Evolutionary conservation across 2,113 vertebrate genomes (phyloP).

Genomic region (Eurypyga helias): DNA sequence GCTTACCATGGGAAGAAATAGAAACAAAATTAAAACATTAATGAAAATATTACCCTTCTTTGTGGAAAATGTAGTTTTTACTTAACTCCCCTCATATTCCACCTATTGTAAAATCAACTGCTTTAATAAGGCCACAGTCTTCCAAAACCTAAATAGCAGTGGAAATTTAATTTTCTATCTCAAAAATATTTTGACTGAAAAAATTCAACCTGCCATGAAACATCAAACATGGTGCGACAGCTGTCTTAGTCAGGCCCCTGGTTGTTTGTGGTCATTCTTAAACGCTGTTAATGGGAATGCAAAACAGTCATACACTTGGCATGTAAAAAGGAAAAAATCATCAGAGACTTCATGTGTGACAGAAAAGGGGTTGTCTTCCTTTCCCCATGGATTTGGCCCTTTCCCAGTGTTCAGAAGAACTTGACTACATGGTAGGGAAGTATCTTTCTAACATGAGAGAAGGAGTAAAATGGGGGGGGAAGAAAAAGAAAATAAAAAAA

Average conservation of each 20-base stretch:
- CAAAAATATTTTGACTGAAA: background rate
- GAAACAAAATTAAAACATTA: background rate
- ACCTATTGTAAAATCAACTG: background rate
- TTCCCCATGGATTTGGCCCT: background rate
- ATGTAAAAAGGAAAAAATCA: background rate
- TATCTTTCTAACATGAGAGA: background rate
- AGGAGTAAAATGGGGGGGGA: background rate
- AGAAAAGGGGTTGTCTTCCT: background rate
- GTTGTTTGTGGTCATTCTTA: background rate
- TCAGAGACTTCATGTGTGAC: background rate
- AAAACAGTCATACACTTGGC: background rate
- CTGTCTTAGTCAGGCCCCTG: background rate
- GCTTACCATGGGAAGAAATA: background rate
- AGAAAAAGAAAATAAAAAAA: conserved; percentile 39
- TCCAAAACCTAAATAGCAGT: background rate
- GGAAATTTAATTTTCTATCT: background rate
- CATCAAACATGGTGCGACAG: background rate
- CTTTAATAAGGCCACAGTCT: background rate
- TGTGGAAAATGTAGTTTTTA: background rate
- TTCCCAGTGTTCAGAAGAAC: conserved; percentile 21
- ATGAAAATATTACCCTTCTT: background rate
- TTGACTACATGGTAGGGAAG: background rate
- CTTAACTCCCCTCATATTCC: background rate
- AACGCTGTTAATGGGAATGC: background rate
- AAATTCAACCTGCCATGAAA: background rate